These are phyloP conservation scores for Tetranychus cinnabarinus DNA, from an alignment of 1,140 invertebrate species.

Conservation along the genomic window DNA sequence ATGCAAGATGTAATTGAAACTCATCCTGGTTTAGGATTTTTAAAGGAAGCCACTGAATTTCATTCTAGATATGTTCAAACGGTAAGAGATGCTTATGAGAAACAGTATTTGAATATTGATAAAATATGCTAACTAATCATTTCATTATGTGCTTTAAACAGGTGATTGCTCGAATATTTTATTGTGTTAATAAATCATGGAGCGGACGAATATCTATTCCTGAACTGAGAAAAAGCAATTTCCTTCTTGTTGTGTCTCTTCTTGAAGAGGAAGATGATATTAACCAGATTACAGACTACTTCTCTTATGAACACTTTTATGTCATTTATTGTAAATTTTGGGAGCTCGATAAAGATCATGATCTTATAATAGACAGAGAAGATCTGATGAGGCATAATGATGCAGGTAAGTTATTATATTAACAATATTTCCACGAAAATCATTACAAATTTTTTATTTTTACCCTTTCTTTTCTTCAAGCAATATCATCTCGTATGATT, in stretches of 20 bases:
- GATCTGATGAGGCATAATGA: constrained; percentile 87
- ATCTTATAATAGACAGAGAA: constrained; percentile 74
- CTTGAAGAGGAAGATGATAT: constrained; percentile 76
- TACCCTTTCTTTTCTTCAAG: constrained; percentile 28
- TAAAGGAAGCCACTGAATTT: constrained; percentile 91
- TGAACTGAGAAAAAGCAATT: constrained; percentile 75
- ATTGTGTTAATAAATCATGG: constrained; percentile 94
- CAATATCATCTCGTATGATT: constrained; percentile 77
- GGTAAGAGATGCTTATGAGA: constrained; percentile 28
- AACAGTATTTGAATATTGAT: too few species aligned
- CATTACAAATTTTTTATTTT: constrained; percentile 5
- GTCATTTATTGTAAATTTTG: constrained; percentile 99
- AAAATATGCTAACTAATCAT: too few species aligned
- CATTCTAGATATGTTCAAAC: constrained; percentile 95
- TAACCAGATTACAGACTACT: constrained; percentile 82
- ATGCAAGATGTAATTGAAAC: constrained; percentile 93
- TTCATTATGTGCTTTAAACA: constrained; percentile 17
- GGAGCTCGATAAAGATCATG: constrained; percentile 95
- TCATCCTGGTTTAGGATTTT: constrained; percentile 89
- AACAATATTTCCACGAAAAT: neutral
- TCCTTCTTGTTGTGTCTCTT: constrained; percentile 30
- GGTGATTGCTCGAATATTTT: constrained; percentile 94
- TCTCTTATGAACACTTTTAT: constrained; percentile 99
- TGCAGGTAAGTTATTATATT: constrained; percentile 38
- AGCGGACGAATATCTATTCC: constrained; percentile 65